Conservation (phyloP, 2,113 vertebrate species). For the Scophthalmus maximus region DNA sequence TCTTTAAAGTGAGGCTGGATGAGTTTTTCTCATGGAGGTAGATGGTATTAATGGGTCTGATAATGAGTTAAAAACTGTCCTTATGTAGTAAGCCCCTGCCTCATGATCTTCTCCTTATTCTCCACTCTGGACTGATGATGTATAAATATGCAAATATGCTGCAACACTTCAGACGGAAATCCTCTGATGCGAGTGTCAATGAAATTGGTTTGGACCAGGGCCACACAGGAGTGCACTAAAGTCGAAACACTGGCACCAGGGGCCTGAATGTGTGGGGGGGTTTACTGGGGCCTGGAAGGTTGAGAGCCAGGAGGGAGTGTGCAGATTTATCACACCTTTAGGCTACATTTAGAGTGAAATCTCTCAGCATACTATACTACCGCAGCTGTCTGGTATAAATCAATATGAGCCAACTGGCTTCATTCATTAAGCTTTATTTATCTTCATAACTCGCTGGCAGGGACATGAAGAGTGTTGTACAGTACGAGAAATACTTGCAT, state of each 20-base stretch:
- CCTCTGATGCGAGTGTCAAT: constrained; percentile 17
- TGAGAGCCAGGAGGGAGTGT: neutral
- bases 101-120: neutral
- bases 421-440: neutral
- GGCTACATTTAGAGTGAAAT: neutral
- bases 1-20: too few relatives aligned
- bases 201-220: constrained; percentile 1
- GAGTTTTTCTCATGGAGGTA: too few relatives aligned
- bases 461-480: neutral
- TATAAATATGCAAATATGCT: constrained; percentile 12
- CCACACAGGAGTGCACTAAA: constrained; percentile 4
- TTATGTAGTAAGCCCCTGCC: neutral
- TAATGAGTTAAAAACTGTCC: neutral
- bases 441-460: neutral
- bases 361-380: neutral
- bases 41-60: too few relatives aligned
- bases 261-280: neutral
- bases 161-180: constrained; percentile 17
- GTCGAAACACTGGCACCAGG: neutral
- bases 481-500: neutral
- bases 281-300: constrained; percentile 13
- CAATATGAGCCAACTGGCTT: neutral
- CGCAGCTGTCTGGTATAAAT: neutral
- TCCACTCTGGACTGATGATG: constrained; percentile 6
- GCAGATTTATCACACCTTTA: constrained; percentile 22